Base-by-base conservation (phyloP, 2,113 vertebrate genomes). In the Octodon degus region DNA sequence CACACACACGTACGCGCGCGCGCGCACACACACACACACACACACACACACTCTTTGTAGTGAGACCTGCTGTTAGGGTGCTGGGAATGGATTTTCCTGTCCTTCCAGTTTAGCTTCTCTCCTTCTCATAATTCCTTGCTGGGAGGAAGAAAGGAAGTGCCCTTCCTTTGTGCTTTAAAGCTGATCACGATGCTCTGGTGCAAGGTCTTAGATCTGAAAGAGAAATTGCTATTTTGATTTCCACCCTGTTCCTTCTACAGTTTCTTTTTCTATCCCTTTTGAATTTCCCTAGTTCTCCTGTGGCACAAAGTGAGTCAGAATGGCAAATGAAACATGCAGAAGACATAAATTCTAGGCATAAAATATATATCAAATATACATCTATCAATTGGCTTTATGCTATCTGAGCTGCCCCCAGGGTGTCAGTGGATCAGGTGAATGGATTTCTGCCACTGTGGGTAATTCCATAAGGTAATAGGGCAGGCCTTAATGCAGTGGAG, bases 301-400 rank as follows among this genome's bases (percentile, higher is more conserved):
- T 96, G 97, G 92, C 94, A 97, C 92, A 97, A 97, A 97, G 94
- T 96, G 91, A 97, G 93, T 97, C 93, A 96, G 97, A 97, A 97
- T 98, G 95, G 97, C 97, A 97, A 97, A 97, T 97, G 97, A 97
- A 97, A 98, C 97, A 98, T 97, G 97, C 97, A 98, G 96, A 96
- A 97, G 97, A 98, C 97, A 97, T 98, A 97, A 98, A 98, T 98
- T 97, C 95, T 89, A 81, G 92, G 97, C 96, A 98, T 98, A 97
- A 98, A 97, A 97, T 97, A 97, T 97, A 96, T 97, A 98, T 98
- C 97, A 98, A 97, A 97, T 98, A 95, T 97, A 98, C 97, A 97
- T 97, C 95, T 97, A 97, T 97, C 97, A 97, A 97, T 98, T 98
- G 97, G 95, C 96, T 97, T 98, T 97, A 97, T 97, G 97, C 97